These are phyloP conservation scores for Pelobates cultripes DNA, from an alignment of 2,797 vertebrate species.

Conservation along the genomic window DNA sequence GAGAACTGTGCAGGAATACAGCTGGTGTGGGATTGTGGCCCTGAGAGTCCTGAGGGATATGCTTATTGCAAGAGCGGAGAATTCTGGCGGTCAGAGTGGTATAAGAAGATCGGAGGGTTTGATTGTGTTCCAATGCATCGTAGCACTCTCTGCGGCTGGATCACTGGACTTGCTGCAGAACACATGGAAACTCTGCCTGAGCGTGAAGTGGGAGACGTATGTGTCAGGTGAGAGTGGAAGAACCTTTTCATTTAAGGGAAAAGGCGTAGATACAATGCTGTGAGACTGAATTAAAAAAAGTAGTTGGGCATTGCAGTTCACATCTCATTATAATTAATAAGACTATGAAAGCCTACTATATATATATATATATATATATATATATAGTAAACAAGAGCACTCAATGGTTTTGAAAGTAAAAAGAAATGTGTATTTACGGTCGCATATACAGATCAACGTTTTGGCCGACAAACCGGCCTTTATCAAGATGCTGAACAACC, in stretches of 20 bases:
- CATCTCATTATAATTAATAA: too few species aligned
- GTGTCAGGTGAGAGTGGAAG: constrained; percentile 59
- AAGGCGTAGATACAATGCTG: too few species aligned
- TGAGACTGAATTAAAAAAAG: too few species aligned
- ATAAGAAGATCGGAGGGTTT: constrained; percentile 69
- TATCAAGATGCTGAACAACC: too few species aligned
- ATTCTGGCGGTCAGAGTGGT: constrained; percentile 62
- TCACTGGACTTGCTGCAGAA: constrained; percentile 65
- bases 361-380: too few species aligned
- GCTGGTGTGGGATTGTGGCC: constrained; percentile 64
- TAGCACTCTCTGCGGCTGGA: constrained; percentile 67
- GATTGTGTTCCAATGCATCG: constrained; percentile 65
- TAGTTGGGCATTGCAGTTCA: too few species aligned
- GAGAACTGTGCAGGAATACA: constrained; percentile 66
- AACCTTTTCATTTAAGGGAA: neutral
- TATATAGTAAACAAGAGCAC: too few species aligned
- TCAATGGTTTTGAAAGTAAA: too few species aligned
- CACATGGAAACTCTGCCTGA: constrained; percentile 66
- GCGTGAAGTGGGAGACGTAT: constrained; percentile 57
- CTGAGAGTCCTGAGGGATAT: constrained; percentile 60
- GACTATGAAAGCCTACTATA: too few species aligned
- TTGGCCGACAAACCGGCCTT: too few species aligned
- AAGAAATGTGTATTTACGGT: too few species aligned
- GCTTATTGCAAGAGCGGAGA: constrained; percentile 40
- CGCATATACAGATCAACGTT: too few species aligned